Conservation (phyloP, 2,113 vertebrate genomes). For the Pelecanoides urinatrix region DNA sequence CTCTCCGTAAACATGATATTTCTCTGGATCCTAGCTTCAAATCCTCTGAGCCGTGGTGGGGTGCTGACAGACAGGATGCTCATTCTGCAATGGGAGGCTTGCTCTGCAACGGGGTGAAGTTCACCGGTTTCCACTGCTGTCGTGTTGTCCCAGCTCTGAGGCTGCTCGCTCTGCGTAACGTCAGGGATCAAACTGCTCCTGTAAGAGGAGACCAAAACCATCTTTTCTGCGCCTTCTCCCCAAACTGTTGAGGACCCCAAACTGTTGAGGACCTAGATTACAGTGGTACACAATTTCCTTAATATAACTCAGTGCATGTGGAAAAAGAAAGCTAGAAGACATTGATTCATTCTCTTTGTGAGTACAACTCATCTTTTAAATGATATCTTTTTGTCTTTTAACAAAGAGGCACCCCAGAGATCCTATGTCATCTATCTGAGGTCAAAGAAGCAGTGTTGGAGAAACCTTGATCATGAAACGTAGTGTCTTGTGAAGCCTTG, state of each 20-base stretch:
- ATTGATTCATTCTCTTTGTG: neutral
- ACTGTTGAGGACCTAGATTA: neutral
- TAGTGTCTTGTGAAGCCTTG: neutral
- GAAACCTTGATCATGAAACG: neutral
- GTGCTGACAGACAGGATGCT: neutral
- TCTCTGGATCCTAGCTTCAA: neutral
- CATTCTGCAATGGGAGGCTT: neutral
- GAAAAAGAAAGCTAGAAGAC: neutral
- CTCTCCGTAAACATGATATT: neutral
- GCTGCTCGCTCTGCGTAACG: rapidly evolving
- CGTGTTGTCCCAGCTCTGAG: neutral
- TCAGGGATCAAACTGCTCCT: neutral
- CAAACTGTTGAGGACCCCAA: neutral
- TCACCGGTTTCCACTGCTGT: rapidly evolving
- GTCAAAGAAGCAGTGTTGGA: neutral
- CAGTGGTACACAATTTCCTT: neutral
- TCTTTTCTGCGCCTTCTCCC: neutral
- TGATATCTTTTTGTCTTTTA: neutral
- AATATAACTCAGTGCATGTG: neutral
- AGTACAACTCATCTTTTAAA: neutral
- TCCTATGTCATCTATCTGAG: neutral
- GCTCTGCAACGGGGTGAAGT: neutral
- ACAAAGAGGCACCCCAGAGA: neutral
- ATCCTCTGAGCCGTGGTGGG: neutral
- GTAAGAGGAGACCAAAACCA: neutral